A percentile compares a stretch with the other conserved stretches of the same genome.
These are phyloP conservation scores for Chymomyza caudatula DNA, from an alignment of 2,888 invertebrate genomes.

Conservation along the genomic window DNA sequence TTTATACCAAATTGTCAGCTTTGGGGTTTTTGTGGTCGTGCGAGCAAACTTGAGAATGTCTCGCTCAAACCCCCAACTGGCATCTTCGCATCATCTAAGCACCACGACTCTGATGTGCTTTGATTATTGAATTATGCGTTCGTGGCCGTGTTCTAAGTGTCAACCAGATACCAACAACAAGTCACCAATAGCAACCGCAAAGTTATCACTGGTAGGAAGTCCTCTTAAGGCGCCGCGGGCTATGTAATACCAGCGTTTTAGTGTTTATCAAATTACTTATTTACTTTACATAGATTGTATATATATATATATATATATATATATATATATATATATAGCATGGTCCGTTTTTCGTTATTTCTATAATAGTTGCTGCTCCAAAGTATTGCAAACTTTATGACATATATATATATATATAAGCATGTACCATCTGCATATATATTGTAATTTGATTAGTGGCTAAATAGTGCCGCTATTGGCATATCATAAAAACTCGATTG, in stretches of 20 bases:
- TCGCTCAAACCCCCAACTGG: constrained; percentile 8
- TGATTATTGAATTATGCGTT: constrained; percentile 65
- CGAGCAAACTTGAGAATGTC: neutral
- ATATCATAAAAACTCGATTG: neutral
- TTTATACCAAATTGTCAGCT: constrained; percentile 53
- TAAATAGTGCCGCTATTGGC: neutral
- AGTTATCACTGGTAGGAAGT: neutral
- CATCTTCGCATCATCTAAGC: constrained; percentile 16
- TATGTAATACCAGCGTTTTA: constrained; percentile 33
- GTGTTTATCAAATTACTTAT: neutral
- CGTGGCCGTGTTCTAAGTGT: constrained; percentile 16
- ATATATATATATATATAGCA: no score
- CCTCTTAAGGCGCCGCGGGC: constrained; percentile 14
- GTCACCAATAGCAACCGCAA: neutral
- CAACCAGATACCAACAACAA: constrained; percentile 18
- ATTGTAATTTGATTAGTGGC: neutral
- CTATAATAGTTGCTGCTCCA: no score
- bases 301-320: neutral
- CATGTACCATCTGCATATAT: no score
- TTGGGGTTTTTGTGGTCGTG: constrained; percentile 39
- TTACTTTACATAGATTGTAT: neutral
- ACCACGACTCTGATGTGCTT: constrained; percentile 36
- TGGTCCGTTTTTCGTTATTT: no score
- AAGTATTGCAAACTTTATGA: constrained; percentile 24
- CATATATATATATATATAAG: no score